These are phyloP conservation scores for Melinaea marsaeus DNA, from an alignment of 2,888 invertebrate species.

Conservation along the genomic window DNA sequence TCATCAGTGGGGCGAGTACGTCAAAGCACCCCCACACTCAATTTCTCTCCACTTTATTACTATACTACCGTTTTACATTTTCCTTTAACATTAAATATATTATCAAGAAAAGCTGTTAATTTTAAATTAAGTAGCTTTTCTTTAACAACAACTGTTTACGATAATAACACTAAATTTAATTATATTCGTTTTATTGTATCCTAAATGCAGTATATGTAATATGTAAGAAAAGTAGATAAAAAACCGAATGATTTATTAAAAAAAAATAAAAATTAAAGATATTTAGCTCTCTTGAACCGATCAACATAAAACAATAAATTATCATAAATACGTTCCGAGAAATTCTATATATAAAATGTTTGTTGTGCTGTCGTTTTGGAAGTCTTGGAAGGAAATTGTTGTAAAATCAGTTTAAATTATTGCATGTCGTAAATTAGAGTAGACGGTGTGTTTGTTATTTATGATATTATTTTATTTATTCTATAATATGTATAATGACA, in stretches of 20 bases:
- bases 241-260: background rate
- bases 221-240: background rate
- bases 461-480: background rate
- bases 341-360: slow-evolving; percentile 16
- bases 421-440: slow-evolving; percentile 3
- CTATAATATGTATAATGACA: background rate
- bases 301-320: slow-evolving; percentile 12
- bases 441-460: background rate
- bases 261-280: background rate
- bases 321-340: slow-evolving; percentile 17
- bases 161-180: background rate
- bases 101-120: too few relatives aligned
- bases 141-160: background rate
- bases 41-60: too few relatives aligned
- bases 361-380: slow-evolving; percentile 14
- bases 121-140: too few relatives aligned
- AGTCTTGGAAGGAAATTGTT: slow-evolving; percentile 8
- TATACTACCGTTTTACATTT: too few relatives aligned
- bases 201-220: background rate
- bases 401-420: background rate
- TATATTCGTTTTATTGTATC: background rate
- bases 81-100: too few relatives aligned
- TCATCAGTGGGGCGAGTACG: too few relatives aligned
- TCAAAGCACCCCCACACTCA: too few relatives aligned
- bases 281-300: background rate